Evolutionary conservation across 1,140 invertebrate species (phyloP), one percentile per base, ranked within the genome.

Genomic region (Drosophila asahinai): DNA sequence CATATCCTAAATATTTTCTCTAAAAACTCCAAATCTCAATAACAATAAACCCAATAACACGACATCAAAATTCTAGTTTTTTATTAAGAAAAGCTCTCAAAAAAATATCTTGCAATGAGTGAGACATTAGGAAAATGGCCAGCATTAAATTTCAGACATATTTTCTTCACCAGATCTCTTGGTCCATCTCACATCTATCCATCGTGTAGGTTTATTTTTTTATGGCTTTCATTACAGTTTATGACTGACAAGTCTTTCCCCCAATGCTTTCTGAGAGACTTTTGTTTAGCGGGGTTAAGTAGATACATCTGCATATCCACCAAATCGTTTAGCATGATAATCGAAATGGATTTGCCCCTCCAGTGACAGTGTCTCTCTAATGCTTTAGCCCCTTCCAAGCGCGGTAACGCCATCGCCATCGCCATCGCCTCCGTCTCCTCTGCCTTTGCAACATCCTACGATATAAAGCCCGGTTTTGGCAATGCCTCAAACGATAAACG

Each of bases 241-340:
- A 73, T 73, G 70, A 43, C 67, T 51, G 63, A 67, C 40, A 55
- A 30, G 43, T 17, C 7, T n/a, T 19, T 30, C 17, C 43, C 33
- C 14, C 17, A 12, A 36, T 14, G n/a, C 36, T 22, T 9, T 73
- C 68, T 40, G 54, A 60, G 12, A n/a, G 70, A 51, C 43, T 72
- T 73, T 71, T 58, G 54, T 49, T 72, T 73, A 27, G 70, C 70
- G 55, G 54, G 68, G 54, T 61, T 73, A 61, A 73, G 70, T 73
- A 73, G 70, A 73, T 73, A 73, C 67, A 73, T 60, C 30, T 52
- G 54, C 36, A 52, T 61, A 73, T 73, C 68, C 70, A 52, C 55
- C 47, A 36, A 73, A 73, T 73, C 70, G 70, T 73, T 73, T 73
- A 73, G 70, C 70, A 73, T 61, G 70, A 73, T 73, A 73, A 73